Evolutionary conservation across 2,797 vertebrate species (phyloP).

Genomic region (Propithecus perrieri): DNA sequence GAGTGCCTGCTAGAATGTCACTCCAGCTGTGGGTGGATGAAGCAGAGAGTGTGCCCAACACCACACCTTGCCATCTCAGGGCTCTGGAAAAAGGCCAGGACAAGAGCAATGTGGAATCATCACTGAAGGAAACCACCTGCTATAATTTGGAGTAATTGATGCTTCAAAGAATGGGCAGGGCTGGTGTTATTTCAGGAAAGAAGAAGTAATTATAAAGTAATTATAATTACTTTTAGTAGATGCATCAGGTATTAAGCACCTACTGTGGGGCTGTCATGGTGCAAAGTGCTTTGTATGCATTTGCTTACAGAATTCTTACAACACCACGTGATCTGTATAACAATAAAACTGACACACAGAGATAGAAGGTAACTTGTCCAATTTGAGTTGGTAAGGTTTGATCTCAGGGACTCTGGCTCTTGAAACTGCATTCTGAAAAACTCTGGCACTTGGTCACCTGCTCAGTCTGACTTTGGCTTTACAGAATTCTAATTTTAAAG

Average conservation of each 20-base stretch:
- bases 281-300: not conserved
- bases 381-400: not conserved
- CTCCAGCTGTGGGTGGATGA: slow-evolving; percentile 2
- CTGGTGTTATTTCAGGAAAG: not conserved
- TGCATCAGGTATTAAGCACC: not conserved
- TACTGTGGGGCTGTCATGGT: too few relatives aligned
- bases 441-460: not conserved
- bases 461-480: not conserved
- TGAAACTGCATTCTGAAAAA: not conserved
- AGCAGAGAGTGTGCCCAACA: not conserved
- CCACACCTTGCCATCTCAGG: not conserved
- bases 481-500: not conserved
- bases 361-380: not conserved
- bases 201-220: not conserved
- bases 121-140: not conserved
- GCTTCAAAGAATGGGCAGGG: not conserved
- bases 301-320: not conserved
- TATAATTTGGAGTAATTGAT: not conserved
- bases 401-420: not conserved
- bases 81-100: not conserved
- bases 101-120: not conserved
- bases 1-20: slow-evolving; percentile 49
- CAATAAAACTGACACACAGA: not conserved
- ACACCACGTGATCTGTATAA: too few relatives aligned
- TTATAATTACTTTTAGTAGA: not conserved